These are phyloP conservation scores for Ostrea denselamellosa DNA, from an alignment of 1,140 invertebrate genomes.

Conservation along the genomic window DNA sequence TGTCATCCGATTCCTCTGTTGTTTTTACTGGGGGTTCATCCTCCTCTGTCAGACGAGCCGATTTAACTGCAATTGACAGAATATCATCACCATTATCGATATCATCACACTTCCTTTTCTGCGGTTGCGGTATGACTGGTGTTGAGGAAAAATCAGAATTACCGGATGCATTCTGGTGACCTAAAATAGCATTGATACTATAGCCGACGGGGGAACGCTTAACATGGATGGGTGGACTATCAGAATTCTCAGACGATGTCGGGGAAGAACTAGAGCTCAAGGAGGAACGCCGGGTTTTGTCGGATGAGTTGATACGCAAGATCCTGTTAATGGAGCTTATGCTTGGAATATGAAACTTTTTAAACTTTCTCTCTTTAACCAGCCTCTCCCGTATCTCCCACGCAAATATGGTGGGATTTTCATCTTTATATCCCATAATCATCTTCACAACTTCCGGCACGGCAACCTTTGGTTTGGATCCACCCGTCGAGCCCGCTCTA, in stretches of 20 bases:
- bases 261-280: background rate
- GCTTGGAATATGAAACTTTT: conserved; percentile 3
- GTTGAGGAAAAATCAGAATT: conserved; percentile 10
- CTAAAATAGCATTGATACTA: conserved; percentile 20
- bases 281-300: background rate
- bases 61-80: background rate
- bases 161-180: background rate
- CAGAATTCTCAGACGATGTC: background rate
- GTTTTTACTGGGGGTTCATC: background rate
- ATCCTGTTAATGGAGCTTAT: conserved; percentile 40
- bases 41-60: background rate
- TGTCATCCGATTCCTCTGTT: background rate
- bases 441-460: conserved; percentile 98
- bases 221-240: background rate
- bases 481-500: conserved; percentile 87
- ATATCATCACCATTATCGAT: conserved; percentile 2
- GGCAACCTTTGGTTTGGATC: conserved; percentile 98
- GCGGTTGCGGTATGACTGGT: background rate
- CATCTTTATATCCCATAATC: conserved; percentile 97
- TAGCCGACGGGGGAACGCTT: conserved; percentile 7
- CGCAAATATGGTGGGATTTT: conserved; percentile 99
- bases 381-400: conserved; percentile 99
- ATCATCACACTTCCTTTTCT: background rate
- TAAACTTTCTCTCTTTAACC: conserved; percentile 82
- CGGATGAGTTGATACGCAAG: background rate